phyloP scores from a whole-genome alignment of 2,888 invertebrate species.

The Tubulanus polymorphus region DNA sequence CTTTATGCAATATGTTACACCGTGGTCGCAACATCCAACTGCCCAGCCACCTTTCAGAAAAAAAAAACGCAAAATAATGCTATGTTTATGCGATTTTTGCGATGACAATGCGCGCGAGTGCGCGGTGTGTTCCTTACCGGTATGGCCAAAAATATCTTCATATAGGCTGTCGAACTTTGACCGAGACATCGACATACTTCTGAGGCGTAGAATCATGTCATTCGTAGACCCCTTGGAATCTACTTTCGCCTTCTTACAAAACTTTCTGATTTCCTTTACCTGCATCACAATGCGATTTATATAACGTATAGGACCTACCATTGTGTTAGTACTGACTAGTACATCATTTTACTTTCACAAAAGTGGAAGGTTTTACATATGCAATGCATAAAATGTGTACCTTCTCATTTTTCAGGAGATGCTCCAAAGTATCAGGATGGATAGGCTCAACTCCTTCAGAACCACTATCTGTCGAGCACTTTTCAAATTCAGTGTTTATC shows the following conservation, averaged over 20 bases:
- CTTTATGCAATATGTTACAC: constrained; percentile 11
- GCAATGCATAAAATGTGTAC: too few relatives aligned
- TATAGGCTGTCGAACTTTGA: constrained; percentile 9
- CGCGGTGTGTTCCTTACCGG: too few relatives aligned
- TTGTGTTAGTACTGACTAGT: too few relatives aligned
- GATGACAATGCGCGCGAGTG: too few relatives aligned
- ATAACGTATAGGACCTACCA: too few relatives aligned
- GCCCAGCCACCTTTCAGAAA: constrained; percentile 14
- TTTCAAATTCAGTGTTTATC: neutral
- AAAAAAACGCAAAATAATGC: too few relatives aligned
- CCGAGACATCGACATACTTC: constrained; percentile 6
- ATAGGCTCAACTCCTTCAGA: constrained; percentile 2
- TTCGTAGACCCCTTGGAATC: constrained; percentile 1
- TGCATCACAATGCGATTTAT: too few relatives aligned
- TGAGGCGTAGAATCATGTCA: constrained; percentile 6
- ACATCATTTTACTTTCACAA: too few relatives aligned
- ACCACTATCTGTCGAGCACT: neutral
- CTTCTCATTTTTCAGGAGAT: constrained; percentile 11
- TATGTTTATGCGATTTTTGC: too few relatives aligned
- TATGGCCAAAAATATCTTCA: constrained; percentile 12
- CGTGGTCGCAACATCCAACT: constrained; percentile 9
- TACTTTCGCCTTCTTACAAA: constrained; percentile 4
- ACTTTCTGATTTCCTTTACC: too few relatives aligned
- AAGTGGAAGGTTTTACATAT: too few relatives aligned
- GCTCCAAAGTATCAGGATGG: constrained; percentile 5